phyloP scores from a whole-genome alignment of 2,888 invertebrate genomes.

The Suillia variegata region DNA sequence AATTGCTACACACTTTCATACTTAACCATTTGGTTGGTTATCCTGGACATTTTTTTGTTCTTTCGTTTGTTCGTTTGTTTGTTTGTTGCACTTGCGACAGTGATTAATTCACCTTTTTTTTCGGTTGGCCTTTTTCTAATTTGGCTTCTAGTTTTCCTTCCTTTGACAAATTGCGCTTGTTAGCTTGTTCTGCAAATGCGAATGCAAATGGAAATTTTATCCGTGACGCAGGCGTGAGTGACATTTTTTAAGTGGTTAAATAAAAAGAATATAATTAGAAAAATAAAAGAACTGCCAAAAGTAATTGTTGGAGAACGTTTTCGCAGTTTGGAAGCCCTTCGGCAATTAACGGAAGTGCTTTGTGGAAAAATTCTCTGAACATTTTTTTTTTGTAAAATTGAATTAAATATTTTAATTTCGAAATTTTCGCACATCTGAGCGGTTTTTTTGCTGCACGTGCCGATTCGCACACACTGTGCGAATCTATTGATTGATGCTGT shows the following conservation, averaged over 20 bases:
- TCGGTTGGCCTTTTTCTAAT: not conserved
- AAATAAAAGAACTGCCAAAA: not conserved
- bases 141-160: not conserved
- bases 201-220: not conserved
- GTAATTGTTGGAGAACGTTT: not conserved
- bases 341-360: not conserved
- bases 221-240: too few relatives aligned
- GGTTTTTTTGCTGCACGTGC: not conserved
- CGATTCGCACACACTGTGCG: not conserved
- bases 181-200: not conserved
- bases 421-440: not conserved
- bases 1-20: not conserved
- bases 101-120: constrained; percentile 1
- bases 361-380: not conserved
- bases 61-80: too few relatives aligned
- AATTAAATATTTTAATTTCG: not conserved
- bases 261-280: too few relatives aligned
- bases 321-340: not conserved
- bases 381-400: not conserved
- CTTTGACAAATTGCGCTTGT: not conserved
- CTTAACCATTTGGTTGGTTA: too few relatives aligned
- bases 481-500: not conserved
- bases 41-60: too few relatives aligned
- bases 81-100: too few relatives aligned
- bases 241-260: not conserved